Conservation (phyloP, 2,113 vertebrate species). For the Erythrocercus mccallii region DNA sequence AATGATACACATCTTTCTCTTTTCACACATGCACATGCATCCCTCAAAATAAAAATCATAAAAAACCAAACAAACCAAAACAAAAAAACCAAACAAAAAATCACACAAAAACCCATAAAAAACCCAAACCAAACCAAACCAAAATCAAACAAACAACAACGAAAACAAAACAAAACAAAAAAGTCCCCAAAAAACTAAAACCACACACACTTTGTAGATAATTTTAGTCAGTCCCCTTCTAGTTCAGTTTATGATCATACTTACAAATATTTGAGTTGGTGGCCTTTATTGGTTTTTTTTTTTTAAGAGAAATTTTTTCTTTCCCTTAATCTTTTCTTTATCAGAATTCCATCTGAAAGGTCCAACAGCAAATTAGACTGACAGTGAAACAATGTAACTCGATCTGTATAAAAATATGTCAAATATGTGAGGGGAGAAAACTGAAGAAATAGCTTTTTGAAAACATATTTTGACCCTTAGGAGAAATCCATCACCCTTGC, state of each 20-base stretch:
- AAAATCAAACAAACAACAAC: background rate
- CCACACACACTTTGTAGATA: accelerated
- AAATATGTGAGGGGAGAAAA: background rate
- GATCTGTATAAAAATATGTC: background rate
- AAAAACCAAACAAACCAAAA: background rate
- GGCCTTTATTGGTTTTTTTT: accelerated
- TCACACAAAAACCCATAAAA: accelerated
- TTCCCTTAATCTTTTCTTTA: background rate
- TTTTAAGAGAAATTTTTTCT: background rate
- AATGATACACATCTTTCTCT: accelerated
- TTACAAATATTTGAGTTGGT: background rate
- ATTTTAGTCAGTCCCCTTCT: background rate
- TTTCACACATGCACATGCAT: background rate
- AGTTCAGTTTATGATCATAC: accelerated
- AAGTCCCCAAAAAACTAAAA: background rate
- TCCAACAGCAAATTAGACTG: background rate
- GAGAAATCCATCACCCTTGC: background rate
- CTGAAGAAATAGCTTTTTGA: background rate
- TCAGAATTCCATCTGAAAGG: background rate
- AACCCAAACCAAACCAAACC: background rate
- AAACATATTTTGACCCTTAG: background rate
- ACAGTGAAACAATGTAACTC: background rate
- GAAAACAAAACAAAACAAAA: background rate
- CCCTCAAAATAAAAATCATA: background rate
- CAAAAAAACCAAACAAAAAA: background rate